A percentile compares a stretch with the other conserved stretches of the same genome.
These are phyloP conservation scores for Chrysopilus asiliformis DNA, from an alignment of 2,888 invertebrate species.

Conservation along the genomic window DNA sequence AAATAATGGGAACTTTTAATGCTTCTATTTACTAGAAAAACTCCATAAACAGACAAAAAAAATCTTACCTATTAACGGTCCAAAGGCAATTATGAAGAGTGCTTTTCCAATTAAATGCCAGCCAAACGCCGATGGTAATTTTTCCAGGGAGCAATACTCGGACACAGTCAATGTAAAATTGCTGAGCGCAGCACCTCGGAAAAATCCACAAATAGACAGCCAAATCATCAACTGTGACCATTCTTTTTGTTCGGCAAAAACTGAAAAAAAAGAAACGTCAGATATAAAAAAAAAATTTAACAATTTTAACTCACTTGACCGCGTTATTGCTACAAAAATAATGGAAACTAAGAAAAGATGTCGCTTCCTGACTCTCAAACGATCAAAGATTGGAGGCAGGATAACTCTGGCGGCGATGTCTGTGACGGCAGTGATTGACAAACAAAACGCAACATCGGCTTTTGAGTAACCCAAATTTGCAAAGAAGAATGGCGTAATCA, in stretches of 20 bases:
- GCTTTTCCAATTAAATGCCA: conserved; percentile 67
- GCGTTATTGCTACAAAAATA: conserved; percentile 53
- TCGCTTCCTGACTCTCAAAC: conserved; percentile 51
- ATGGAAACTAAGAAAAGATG: conserved; percentile 58
- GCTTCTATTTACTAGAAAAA: no score
- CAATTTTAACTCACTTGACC: conserved; percentile 49
- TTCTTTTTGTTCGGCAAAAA: conserved; percentile 50
- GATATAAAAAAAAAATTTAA: conserved; percentile 1
- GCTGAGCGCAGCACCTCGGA: conserved; percentile 62
- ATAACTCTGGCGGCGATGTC: conserved; percentile 60
- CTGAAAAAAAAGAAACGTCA: conserved; percentile 1
- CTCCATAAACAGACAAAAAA: no score
- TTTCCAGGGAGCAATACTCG: conserved; percentile 58
- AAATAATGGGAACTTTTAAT: no score
- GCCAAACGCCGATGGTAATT: conserved; percentile 62
- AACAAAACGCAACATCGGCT: conserved; percentile 55
- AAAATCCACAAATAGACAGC: conserved; percentile 63
- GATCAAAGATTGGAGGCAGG: conserved; percentile 61
- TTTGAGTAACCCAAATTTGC: conserved; percentile 47
- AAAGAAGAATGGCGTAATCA: conserved; percentile 57
- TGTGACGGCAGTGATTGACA: conserved; percentile 60
- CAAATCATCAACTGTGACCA: conserved; percentile 54
- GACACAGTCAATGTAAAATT: conserved; percentile 68
- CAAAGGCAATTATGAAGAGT: conserved; percentile 51
- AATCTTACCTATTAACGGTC: conserved; percentile 53